phyloP scores from a whole-genome alignment of 2,888 invertebrate genomes.

The Furcula furcula region DNA sequence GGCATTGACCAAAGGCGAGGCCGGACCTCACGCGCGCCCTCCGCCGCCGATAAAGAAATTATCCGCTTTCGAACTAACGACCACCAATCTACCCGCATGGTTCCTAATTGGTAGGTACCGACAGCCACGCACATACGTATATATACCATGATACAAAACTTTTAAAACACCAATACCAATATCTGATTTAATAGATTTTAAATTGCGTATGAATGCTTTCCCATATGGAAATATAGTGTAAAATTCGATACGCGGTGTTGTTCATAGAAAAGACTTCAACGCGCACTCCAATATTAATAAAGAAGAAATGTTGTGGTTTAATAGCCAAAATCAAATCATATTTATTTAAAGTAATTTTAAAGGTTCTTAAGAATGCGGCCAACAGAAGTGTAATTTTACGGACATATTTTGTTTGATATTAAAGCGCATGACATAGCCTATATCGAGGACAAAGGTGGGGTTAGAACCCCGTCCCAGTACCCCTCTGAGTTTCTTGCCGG shows the following conservation, averaged over 20 bases:
- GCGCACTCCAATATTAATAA: constrained; percentile 18
- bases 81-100: constrained; percentile 40
- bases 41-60: constrained; percentile 64
- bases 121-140: constrained; percentile 3
- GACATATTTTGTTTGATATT: no score
- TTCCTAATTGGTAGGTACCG: constrained; percentile 52
- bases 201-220: background rate
- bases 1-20: constrained; percentile 41
- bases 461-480: no score
- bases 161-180: background rate
- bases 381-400: no score
- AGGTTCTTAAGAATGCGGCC: no score
- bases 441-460: no score
- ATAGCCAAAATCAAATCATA: no score
- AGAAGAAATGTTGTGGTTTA: background rate
- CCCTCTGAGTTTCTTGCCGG: no score
- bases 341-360: no score
- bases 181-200: background rate
- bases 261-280: constrained; percentile 41
- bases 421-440: no score
- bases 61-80: constrained; percentile 64
- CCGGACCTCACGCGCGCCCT: constrained; percentile 63
- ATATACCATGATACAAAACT: constrained; percentile 18
- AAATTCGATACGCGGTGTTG: background rate
- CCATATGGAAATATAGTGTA: constrained; percentile 1